Evolutionary conservation across 35 echinoderm and acorn worm species (phyloP).

Genomic region (Holothuria glaberrima): DNA sequence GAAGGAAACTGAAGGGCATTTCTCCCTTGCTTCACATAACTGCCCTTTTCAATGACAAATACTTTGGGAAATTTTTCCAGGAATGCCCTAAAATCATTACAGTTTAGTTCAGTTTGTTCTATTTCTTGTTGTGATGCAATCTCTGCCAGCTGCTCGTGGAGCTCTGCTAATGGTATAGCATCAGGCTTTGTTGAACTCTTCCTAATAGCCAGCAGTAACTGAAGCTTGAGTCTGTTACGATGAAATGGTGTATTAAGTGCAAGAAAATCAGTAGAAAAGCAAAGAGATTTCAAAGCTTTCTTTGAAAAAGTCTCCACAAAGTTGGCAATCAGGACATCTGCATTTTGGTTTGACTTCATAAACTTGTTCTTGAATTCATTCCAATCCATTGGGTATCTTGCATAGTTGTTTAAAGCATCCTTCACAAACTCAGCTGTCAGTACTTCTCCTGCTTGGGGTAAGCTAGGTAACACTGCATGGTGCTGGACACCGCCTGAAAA

Average conservation of each 20-base stretch:
- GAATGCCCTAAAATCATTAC: neutral
- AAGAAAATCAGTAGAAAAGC: constrained; percentile 17
- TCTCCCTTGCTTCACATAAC: neutral
- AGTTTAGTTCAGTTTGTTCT: neutral
- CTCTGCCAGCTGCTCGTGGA: constrained; percentile 25
- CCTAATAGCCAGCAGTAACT: neutral
- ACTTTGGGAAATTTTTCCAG: constrained; percentile 15
- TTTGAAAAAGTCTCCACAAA: neutral
- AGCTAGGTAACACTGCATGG: too few relatives aligned
- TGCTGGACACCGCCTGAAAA: too few relatives aligned
- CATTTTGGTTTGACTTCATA: neutral
- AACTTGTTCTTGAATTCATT: neutral
- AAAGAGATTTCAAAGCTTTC: neutral
- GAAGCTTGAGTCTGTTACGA: constrained; percentile 20
- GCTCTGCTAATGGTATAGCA: neutral
- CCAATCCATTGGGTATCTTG: neutral
- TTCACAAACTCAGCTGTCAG: too few relatives aligned
- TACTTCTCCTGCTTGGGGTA: too few relatives aligned
- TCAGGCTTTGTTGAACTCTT: neutral
- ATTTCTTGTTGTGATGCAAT: constrained; percentile 3
- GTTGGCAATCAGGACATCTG: neutral
- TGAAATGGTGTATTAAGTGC: constrained; percentile 16
- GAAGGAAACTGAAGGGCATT: constrained; percentile 8
- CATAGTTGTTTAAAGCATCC: too few relatives aligned
- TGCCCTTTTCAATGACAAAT: neutral